Base-by-base conservation (phyloP, 2,888 invertebrate genomes). In the Athalia cordata region DNA sequence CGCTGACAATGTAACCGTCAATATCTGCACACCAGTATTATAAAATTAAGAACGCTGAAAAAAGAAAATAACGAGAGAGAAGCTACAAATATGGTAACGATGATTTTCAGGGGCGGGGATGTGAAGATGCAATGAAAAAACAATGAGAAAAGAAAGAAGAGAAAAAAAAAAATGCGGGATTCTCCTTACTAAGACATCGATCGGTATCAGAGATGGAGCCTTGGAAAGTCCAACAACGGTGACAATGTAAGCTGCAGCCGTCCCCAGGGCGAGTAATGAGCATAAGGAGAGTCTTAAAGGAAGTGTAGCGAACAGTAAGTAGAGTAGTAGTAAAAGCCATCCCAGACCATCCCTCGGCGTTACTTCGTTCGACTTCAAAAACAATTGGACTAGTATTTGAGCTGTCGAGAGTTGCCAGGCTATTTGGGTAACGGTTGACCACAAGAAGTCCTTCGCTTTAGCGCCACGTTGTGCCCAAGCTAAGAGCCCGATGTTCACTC, bases 251-350 rank as follows among this genome's bases (percentile, higher is more conserved):
- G 93, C 91, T 49, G 92, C 91, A 82, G 93, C 93, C 11, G 94
- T 93, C 78, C 92, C 92, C 29, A 93, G 84, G 67, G 94, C 94
- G 80, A 94, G 90, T 68, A 93, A 90, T 61, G 92, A 91, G 84
- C 94, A 93, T 81, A 93, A 93, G 64, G 93, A 91, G 61, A 95
- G 89, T 77, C 95, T 92, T 79, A 96, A 90, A 0, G 96, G 96
- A 82, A 96, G 89, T 13, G 95, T 94, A 77, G 95, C 94, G 89
- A 95, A 95, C 70, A 95, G 93, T 70, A 95, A 91, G 87, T 95
- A 96, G 85, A 94, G 93, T 84, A 95, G 90, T 70, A 96, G 91
- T 79, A 96, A 91, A 47, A 94, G 92, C 95, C 95, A 95, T 50
- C 94, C 95, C 15, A 95, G 91, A 77, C 93, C 92, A 86, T 95